Percentiles rank a stretch among this genome's conserved stretches.
Evolutionary conservation across 1,140 invertebrate species (phyloP).

Genomic region (Bactericera cockerelli): DNA sequence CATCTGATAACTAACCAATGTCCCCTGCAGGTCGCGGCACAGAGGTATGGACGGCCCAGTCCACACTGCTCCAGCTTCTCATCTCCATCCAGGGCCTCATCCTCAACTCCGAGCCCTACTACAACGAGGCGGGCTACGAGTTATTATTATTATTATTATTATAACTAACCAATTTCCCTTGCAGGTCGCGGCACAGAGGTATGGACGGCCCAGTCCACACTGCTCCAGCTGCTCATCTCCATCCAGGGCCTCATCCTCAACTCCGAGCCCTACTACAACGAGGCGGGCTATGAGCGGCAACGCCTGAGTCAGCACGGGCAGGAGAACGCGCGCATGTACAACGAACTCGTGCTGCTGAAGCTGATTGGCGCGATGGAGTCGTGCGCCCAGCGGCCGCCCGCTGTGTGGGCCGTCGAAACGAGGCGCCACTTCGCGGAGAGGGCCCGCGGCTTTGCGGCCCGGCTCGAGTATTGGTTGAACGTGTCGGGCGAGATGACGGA

Average conservation of each 20-base stretch:
- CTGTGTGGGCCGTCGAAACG: neutral
- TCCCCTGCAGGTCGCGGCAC: too few species aligned
- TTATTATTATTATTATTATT: too few species aligned
- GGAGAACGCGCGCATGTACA: slow-evolving; percentile 94
- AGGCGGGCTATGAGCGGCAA: slow-evolving; percentile 89
- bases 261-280: slow-evolving; percentile 88
- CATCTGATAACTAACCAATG: too few species aligned
- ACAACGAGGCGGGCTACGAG: slow-evolving; percentile 92
- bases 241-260: slow-evolving; percentile 88
- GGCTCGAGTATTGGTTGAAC: neutral
- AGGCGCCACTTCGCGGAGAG: neutral
- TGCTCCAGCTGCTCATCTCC: slow-evolving; percentile 75
- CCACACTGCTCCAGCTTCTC: slow-evolving; percentile 52
- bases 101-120: slow-evolving; percentile 83
- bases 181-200: too few species aligned
- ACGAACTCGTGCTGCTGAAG: slow-evolving; percentile 88
- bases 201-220: too few species aligned
- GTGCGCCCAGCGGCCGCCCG: neutral
- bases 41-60: too few species aligned
- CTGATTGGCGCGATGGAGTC: slow-evolving; percentile 63
- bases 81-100: slow-evolving; percentile 91
- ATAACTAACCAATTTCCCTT: too few species aligned
- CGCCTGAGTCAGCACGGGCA: slow-evolving; percentile 72
- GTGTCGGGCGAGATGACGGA: neutral
- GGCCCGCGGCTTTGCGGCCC: neutral